These are phyloP conservation scores for Agonopterix alstromeriana DNA, from an alignment of 2,888 invertebrate genomes.

Conservation along the genomic window DNA sequence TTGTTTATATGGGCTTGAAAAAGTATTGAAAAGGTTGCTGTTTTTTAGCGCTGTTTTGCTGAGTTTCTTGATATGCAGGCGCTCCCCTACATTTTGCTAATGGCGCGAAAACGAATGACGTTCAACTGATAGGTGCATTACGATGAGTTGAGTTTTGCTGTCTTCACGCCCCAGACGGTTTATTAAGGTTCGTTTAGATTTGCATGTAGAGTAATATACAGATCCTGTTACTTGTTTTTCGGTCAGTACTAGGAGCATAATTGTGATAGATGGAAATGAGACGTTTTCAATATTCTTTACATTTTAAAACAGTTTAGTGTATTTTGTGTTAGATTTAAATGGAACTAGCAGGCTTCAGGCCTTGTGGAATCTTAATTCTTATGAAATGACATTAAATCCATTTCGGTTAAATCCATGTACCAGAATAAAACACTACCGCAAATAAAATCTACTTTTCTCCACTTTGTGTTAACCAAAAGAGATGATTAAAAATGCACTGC, in stretches of 20 bases:
- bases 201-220: too few relatives aligned
- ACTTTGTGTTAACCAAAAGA: conserved; percentile 12
- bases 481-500: conserved; percentile 36
- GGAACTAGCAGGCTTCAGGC: too few relatives aligned
- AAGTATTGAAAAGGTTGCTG: neutral
- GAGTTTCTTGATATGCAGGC: neutral
- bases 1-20: neutral
- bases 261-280: too few relatives aligned
- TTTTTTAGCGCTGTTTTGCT: neutral
- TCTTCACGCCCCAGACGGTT: conserved; percentile 22
- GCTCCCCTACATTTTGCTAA: conserved; percentile 43
- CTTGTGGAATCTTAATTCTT: too few relatives aligned
- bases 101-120: conserved; percentile 44
- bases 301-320: too few relatives aligned
- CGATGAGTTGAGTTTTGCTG: conserved; percentile 25
- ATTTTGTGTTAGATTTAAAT: too few relatives aligned
- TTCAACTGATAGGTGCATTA: conserved; percentile 56
- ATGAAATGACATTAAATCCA: too few relatives aligned
- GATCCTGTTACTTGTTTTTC: too few relatives aligned
- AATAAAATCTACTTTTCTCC: conserved; percentile 1
- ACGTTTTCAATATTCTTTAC: too few relatives aligned
- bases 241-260: too few relatives aligned
- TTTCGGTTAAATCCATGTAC: too few relatives aligned
- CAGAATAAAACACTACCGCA: conserved; percentile 8
- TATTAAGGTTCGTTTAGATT: conserved; percentile 2